Base-by-base conservation (phyloP, 2,797 vertebrate genomes). In the Sebastes goodei region DNA sequence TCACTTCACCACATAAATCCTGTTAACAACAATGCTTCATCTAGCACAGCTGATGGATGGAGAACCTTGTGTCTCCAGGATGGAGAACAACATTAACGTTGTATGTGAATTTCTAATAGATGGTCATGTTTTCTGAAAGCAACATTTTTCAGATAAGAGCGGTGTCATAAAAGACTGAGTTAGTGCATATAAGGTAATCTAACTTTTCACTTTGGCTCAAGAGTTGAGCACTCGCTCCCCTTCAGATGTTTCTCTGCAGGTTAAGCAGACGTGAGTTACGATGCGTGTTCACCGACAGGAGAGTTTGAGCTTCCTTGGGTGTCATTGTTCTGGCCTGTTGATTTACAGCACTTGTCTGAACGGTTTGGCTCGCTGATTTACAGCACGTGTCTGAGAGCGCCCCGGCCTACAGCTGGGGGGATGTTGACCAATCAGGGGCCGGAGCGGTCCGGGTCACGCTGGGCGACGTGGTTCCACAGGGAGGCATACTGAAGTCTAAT, bases 201-300 rank as follows among this genome's bases (percentile, higher is more conserved):
- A 78, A 61, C 59, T 38, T 84, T 57, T 67, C 15, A 23, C 23
- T 49, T 79, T 74, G 35, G 11, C 62, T 83, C 17, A 33, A 71
- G 62, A 66, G 23, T 21, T 32, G 27, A 72, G 63, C 14, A 0
- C 62, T 86, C 46, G 52, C 60, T 74, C 52, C 57, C 17, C 38
- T 20, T 64, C 53, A 53, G 46, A 79, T 74, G 30, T 56, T 72
- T 70, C 69, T 69, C 29, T 69, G 10, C 60, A 69, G 64, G 86
- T 84, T 77, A 87, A 88, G 38, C 80, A 86, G 81, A 69, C 23
- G 5, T 86, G 89, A 93, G 82, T 88, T 89, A 89, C 67, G 88
- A 67, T 69, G n/a, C 30, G 21, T 27, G 52, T 76, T 84, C 79
- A 77, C 78, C 4, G 59, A 64, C 75, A 14, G 76, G 84, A 88